Conservation (phyloP, 2,797 vertebrate genomes). For the Cheracebus regulus region DNA sequence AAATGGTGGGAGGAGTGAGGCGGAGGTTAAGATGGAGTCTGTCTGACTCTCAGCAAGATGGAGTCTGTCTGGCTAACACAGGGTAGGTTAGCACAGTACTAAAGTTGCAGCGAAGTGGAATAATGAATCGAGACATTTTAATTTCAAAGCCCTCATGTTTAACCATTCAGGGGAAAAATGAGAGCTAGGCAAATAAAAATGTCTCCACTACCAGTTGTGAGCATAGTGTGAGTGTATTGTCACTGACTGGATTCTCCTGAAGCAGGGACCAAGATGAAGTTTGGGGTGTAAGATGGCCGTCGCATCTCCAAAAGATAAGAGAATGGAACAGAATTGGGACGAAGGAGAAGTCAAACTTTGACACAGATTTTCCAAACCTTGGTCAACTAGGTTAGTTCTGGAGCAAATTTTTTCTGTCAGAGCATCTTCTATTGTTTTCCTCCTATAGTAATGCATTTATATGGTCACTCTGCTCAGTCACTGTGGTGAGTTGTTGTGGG, state of each 20-base stretch:
- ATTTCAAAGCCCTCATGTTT: background rate
- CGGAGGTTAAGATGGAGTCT: too few relatives aligned
- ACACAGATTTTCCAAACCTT: background rate
- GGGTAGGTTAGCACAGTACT: background rate
- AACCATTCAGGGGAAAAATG: background rate
- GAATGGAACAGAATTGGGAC: background rate
- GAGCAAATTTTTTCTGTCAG: background rate
- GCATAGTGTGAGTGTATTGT: background rate
- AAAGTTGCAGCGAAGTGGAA: background rate
- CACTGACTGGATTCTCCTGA: background rate
- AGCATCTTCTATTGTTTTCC: background rate
- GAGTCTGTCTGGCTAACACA: too few relatives aligned
- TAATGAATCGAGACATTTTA: background rate
- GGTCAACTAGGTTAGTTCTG: background rate
- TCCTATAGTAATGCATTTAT: background rate
- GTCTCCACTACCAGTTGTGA: background rate
- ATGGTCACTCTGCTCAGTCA: background rate
- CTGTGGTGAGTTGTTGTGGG: background rate
- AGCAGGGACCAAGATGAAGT: background rate
- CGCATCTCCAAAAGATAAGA: background rate
- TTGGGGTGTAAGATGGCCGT: background rate
- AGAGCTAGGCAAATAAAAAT: background rate
- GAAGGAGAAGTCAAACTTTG: background rate
- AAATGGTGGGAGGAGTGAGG: too few relatives aligned
- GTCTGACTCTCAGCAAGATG: too few relatives aligned